Evolutionary conservation across 2,888 invertebrate species (phyloP), one percentile per base, ranked within the genome.

Genomic region (Sphaerophoria taeniata): DNA sequence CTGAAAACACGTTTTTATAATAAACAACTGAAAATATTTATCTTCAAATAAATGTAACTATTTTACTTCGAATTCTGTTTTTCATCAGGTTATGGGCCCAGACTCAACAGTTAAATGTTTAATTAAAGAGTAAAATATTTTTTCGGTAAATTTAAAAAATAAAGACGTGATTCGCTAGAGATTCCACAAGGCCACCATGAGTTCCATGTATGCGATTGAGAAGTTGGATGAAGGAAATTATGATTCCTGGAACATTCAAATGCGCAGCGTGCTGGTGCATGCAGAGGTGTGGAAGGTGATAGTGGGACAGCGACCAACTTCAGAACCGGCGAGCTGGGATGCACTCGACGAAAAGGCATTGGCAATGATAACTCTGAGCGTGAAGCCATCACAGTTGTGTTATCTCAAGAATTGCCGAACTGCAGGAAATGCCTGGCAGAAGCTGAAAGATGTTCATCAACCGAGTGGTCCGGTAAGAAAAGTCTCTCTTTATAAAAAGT

Each of bases 201-300:
- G n/a, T n/a, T n/a, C n/a, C n/a, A n/a, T n/a, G n/a, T n/a, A n/a
- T n/a, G n/a, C n/a, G 14, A 43, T 53, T 0, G 51, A 45, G 63
- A 39, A 34, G 14, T 55, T 43, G 34, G n/a, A 49, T 31, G 51
- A 2, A 58, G 43, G 14, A 34, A 67, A 45, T 6, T 67, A 12
- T 39, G 90, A 91, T 82, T 92, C 69, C 39, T 77, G 76, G 76
- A 61, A 60, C 34, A 69, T 76, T 45, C 76, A 76, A 53, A 78
- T 78, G 77, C 70, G 55, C 55, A 70, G 77, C 49, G 77, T 43
- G 43, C 12, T 43, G 43, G 43, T 43, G 43, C 43, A 43, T 43
- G 43, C 43, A 43, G 43, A 43, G 43, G 43, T 43, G 43, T 43
- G 6, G 43, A 43, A 43, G 43, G 43, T 43, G 43, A 43, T 43